Base-by-base conservation (phyloP, 2,888 invertebrate genomes). In the Chironomus riparius region DNA sequence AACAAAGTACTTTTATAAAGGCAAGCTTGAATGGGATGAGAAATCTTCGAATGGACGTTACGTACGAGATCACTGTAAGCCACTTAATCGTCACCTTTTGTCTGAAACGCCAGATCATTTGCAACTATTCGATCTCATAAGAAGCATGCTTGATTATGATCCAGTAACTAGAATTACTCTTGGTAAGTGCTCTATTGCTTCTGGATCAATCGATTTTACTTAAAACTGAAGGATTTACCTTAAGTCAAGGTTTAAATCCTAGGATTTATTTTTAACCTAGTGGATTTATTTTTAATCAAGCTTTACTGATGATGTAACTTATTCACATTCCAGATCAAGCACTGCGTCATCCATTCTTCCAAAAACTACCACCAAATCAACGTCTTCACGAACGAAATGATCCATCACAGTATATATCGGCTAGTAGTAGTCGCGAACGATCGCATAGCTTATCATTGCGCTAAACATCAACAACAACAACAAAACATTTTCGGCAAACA, bases 1-100 rank as follows among this genome's bases (percentile, higher is more conserved):
- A 87, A 97, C 97, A 80, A 97, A 97, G 86, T 99, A 98, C 86
- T 99, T 98, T 86, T 95, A 97, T 86, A 94, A 97, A 83, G 97
- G 97, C 75, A 94, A 94, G 86, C 88, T 99, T 82, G 97, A 97
- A 85, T 99, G 98, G 98, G 97, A 98, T 83, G 95, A 96, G 80
- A 95, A 96, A 83, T 95, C 95, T 82, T 93, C 95, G 72, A 95
- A 97, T 77, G 98, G 98, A 76, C 91, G 97, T 86, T 99, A 98
- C 83, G 98, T 99, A 62, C 89, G 97, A 81, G 97, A 98, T 84
- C 97, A 97, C 85, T 98, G 98, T 86, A 97, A 97, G 87, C 97
- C 97, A 76, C 86, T 99, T 76, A 90, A 96, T 93, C 91, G 97
- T 85, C 97, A 97, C 85, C 89, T 94, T 84, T 88, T 91, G 82